Conservation (phyloP, 1,140 invertebrate genomes). For the Anoplophora glabripennis region DNA sequence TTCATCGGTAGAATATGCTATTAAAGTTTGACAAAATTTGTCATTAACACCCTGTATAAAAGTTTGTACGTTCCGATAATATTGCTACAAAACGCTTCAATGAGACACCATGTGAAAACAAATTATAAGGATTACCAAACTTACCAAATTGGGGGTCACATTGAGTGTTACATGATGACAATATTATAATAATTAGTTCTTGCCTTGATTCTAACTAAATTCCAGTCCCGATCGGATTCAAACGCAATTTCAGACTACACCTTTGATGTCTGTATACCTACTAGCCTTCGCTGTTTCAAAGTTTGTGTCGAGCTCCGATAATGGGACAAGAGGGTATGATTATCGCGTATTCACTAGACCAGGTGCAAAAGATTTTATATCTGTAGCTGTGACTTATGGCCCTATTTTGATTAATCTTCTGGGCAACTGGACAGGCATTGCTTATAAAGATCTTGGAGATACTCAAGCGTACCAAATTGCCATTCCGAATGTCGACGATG, state of each 20-base stretch:
- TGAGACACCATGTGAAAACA: too few relatives aligned
- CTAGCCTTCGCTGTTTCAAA: conserved; percentile 62
- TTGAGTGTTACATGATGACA: too few relatives aligned
- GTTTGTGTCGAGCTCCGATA: conserved; percentile 12
- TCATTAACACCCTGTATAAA: too few relatives aligned
- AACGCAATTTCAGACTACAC: conserved; percentile 21
- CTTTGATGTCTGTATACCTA: conserved; percentile 72
- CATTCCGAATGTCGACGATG: conserved; percentile 77
- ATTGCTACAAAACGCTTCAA: too few relatives aligned
- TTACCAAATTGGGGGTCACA: too few relatives aligned
- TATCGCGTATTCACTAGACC: conserved; percentile 67
- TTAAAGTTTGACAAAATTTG: too few relatives aligned
- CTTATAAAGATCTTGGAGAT: conserved; percentile 42
- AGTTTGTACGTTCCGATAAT: too few relatives aligned
- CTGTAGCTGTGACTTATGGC: conserved; percentile 53
- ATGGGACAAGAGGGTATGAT: not conserved
- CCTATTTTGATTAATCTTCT: conserved; percentile 49
- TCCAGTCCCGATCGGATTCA: too few relatives aligned
- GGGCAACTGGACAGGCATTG: conserved; percentile 48
- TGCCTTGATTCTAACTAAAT: too few relatives aligned
- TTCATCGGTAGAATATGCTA: too few relatives aligned
- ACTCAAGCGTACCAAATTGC: conserved; percentile 61
- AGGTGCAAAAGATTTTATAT: conserved; percentile 61
- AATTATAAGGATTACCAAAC: too few relatives aligned
- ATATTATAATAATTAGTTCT: too few relatives aligned